phyloP scores from a whole-genome alignment of 2,888 invertebrate species.

The Habroteleia sp. region DNA sequence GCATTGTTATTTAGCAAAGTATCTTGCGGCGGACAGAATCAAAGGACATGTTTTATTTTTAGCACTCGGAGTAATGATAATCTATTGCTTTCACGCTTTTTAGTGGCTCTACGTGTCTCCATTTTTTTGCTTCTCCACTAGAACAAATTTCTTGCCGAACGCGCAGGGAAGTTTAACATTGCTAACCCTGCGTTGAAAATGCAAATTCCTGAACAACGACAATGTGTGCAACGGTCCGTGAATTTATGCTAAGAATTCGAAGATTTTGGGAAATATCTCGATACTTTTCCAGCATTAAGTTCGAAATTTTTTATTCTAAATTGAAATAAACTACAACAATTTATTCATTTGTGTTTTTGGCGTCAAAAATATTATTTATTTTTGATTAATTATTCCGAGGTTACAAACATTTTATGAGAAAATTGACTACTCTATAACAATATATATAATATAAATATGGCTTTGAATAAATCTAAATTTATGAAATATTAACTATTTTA shows the following conservation, averaged over 20 bases:
- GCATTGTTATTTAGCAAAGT: slow-evolving; percentile 10
- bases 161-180: slow-evolving; percentile 32
- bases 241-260: slow-evolving; percentile 33
- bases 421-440: too few relatives aligned
- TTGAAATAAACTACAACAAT: slow-evolving; percentile 8
- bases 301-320: slow-evolving; percentile 14
- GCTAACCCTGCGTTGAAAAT: slow-evolving; percentile 23
- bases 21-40: slow-evolving; percentile 10
- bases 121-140: slow-evolving; percentile 15
- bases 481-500: too few relatives aligned
- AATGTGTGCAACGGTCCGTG: slow-evolving; percentile 36
- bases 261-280: slow-evolving; percentile 31
- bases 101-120: slow-evolving; percentile 42
- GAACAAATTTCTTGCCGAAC: slow-evolving; percentile 32
- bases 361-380: too few relatives aligned
- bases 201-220: slow-evolving; percentile 43
- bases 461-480: too few relatives aligned
- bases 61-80: slow-evolving; percentile 38
- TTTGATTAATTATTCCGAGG: too few relatives aligned
- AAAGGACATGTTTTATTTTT: slow-evolving; percentile 34
- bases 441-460: too few relatives aligned
- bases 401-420: too few relatives aligned
- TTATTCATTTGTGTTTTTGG: too few relatives aligned
- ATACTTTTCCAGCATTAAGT: slow-evolving; percentile 27
- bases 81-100: slow-evolving; percentile 42